These are phyloP conservation scores for Chanos chanos DNA, from an alignment of 2,797 vertebrate genomes.

Conservation along the genomic window DNA sequence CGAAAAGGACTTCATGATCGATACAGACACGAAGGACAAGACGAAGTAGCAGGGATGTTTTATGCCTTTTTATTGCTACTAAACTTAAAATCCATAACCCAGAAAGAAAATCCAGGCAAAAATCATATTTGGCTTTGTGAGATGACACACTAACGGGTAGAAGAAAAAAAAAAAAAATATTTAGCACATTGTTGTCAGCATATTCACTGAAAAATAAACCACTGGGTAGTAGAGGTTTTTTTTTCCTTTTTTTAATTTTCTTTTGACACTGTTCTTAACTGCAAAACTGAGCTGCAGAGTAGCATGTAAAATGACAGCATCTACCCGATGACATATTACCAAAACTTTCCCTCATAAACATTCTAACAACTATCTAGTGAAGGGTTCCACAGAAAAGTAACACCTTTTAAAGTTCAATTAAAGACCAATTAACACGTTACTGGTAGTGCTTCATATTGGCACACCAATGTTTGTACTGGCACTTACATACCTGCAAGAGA, in stretches of 20 bases:
- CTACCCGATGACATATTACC: conserved; percentile 50
- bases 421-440: conserved; percentile 54
- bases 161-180: conserved; percentile 28
- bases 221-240: conserved; percentile 47
- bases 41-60: conserved; percentile 40
- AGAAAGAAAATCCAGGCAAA: conserved; percentile 48
- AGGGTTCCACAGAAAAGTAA: conserved; percentile 51
- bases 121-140: conserved; percentile 67
- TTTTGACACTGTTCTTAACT: conserved; percentile 34
- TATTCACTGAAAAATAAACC: conserved; percentile 36
- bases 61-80: conserved; percentile 80
- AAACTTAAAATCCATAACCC: conserved; percentile 66
- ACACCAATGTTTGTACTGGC: conserved; percentile 57
- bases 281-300: conserved; percentile 14
- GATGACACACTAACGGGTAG: conserved; percentile 37
- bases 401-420: conserved; percentile 46
- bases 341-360: conserved; percentile 47
- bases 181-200: conserved; percentile 39
- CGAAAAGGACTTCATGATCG: conserved; percentile 21
- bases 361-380: conserved; percentile 48
- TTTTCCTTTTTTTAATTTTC: conserved; percentile 26
- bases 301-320: conserved; percentile 41
- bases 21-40: conserved; percentile 10
- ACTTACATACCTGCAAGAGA: conserved; percentile 37
- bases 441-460: conserved; percentile 62